A percentile compares a stretch with the other conserved stretches of the same genome.
Conservation (phyloP, 2,888 invertebrate genomes). For the Ryuthela nishihirai region DNA sequence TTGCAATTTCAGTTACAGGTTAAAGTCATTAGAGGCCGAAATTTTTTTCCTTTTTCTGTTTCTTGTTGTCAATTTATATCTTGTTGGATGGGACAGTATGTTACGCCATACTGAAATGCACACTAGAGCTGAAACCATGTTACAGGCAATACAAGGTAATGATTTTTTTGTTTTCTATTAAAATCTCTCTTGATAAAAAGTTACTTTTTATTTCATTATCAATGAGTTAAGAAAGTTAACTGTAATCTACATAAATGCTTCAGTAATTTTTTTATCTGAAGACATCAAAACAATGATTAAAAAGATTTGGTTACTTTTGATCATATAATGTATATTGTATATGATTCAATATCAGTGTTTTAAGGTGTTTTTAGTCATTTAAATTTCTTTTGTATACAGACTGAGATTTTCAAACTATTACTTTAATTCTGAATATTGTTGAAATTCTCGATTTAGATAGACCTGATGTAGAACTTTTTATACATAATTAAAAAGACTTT, state of each 20-base stretch:
- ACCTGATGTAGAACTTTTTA: too few species aligned
- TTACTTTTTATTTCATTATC: background rate
- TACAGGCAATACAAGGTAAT: conserved; percentile 54
- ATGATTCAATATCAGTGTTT: background rate
- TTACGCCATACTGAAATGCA: conserved; percentile 62
- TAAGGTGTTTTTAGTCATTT: background rate
- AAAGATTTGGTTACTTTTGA: background rate
- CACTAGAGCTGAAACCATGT: conserved; percentile 51
- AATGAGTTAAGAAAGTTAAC: too few species aligned
- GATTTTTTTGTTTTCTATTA: conserved; percentile 5
- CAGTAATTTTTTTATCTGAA: background rate
- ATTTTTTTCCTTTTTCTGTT: conserved; percentile 57
- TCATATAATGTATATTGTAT: background rate
- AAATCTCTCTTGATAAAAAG: conserved; percentile 2
- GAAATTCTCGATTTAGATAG: too few species aligned
- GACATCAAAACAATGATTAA: conserved; percentile 2
- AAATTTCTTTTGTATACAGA: too few species aligned
- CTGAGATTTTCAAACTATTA: too few species aligned
- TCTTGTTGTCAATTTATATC: conserved; percentile 57
- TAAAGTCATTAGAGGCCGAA: conserved; percentile 56
- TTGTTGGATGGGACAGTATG: conserved; percentile 64
- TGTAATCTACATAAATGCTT: background rate
- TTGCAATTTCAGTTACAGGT: conserved; percentile 51
- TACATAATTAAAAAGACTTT: too few species aligned
- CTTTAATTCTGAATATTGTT: too few species aligned